Evolutionary conservation across 2,113 vertebrate genomes (phyloP), one percentile per base, ranked within the genome.

Genomic region (Otis tarda): DNA sequence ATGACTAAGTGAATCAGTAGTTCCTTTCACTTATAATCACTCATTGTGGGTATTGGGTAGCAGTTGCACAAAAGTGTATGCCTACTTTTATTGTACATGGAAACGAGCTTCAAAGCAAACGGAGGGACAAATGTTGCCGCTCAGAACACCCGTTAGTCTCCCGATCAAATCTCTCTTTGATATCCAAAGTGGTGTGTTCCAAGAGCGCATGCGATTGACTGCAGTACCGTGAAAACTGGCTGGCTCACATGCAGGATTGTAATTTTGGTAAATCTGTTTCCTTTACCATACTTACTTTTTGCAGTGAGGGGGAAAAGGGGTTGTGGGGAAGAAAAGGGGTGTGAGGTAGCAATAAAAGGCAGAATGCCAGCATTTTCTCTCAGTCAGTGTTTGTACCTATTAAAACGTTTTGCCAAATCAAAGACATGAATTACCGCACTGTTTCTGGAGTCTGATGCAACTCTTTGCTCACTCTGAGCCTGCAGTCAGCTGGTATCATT

Each of bases 1-100:
- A 96, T 80, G 86, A 94, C 71, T 35, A 92, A 87, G 53, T 94
- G 96, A 96, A 97, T 97, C 87, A 90, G 93, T 94, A 91, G 90
- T 21, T 96, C 74, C 94, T 97, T 97, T 97, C 94, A 94, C 45
- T 94, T 81, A 84, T 59, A 94, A 94, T 92, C 83, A 65, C 53
- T 93, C 80, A 77, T 50, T 90, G 83, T 89, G 88, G 61, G 77
- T 67, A 37, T 53, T 90, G 88, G 76, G 67, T 82, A 96, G 95
- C 88, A 69, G 55, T 90, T 55, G 79, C 78, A 97, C 93, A 96
- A 90, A 97, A 96, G 92, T 88, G 70, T 59, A 85, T 74, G 61
- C 81, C 89, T 90, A 74, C 94, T 92, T 96, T 90, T 77, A 96
- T 61, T 93, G 55, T 31, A 65, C 65, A 56, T 79, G 89, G 84